Evolutionary conservation across 2,113 vertebrate genomes (phyloP).

Genomic region (Casuarius casuarius): DNA sequence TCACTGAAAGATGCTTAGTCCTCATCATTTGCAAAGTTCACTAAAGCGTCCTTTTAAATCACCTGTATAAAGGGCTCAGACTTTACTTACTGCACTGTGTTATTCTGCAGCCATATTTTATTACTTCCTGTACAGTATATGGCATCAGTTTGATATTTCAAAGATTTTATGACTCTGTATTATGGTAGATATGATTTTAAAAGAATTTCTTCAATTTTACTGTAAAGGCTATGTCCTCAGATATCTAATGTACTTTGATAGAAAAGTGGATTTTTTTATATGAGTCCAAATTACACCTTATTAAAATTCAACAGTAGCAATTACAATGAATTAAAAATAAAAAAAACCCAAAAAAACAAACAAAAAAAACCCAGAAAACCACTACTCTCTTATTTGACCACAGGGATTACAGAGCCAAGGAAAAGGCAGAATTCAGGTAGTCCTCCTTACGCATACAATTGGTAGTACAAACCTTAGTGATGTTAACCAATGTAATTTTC

Average conservation of each 20-base stretch:
- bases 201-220: background rate
- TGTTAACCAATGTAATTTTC: background rate
- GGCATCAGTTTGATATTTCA: background rate
- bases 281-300: background rate
- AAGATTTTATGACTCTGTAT: background rate
- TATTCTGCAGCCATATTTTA: conserved; percentile 10
- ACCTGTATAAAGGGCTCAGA: background rate
- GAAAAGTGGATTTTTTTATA: background rate
- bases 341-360: background rate
- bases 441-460: fast-evolving
- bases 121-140: background rate
- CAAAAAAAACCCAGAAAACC: too few relatives aligned
- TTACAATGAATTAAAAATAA: background rate
- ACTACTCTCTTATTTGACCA: background rate
- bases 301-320: background rate
- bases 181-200: background rate
- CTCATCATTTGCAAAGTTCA: conserved; percentile 12
- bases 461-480: background rate
- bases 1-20: background rate
- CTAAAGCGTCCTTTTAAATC: background rate
- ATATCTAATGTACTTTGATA: background rate
- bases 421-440: background rate
- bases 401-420: background rate
- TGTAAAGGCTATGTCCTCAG: background rate
- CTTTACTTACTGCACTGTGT: background rate